Evolutionary conservation across 2,113 vertebrate species (phyloP), one percentile per base, ranked within the genome.

Genomic region (Paratilapia polleni): DNA sequence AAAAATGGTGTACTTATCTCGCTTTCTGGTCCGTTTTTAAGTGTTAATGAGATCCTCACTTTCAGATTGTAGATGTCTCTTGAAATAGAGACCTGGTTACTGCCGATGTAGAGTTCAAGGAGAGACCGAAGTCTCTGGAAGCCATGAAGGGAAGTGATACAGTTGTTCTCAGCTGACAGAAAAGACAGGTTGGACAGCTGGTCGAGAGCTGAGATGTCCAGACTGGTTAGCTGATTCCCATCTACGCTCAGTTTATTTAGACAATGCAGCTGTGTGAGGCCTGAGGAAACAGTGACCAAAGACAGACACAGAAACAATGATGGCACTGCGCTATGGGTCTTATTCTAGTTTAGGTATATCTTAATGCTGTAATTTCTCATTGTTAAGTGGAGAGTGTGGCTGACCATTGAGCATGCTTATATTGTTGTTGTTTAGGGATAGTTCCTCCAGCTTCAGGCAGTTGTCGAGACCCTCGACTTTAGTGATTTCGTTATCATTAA

Each of bases 161-260:
- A 91, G 91, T 98, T 98, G 93, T 94, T 96, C 83, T 97, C 97
- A 82, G 95, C 92, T 77, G 97, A 98, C 78, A 97, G 93, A 74
- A 95, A 97, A 77, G 96, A 95, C 54, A 97, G 94, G 64, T 96
- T 95, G 28, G 94, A 89, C 76, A 97, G 91, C 63, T 95, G 94
- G 47, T 97, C 95, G n/a, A 97, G 94, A 26, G 92, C 84, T 2
- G 89, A 83, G 43, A 90, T 91, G 5, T 97, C 96, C 88, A 97
- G 88, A 86, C 89, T 91, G 28, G 91, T 94, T 74, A 98, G 95
- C 60, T 93, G 92, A 92, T 97, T 98, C 59, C 94, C 95, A 87
- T 98, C 97, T 74, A 97, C 68, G 78, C 96, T 97, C 70, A 97
- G 93, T 66, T 89, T 96, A 6, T 89, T 96, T 80, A 98, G 89